A percentile compares a stretch with the other conserved stretches of the same genome.
Conservation (phyloP, 2,797 vertebrate genomes). For the Arctocebus calabarensis region DNA sequence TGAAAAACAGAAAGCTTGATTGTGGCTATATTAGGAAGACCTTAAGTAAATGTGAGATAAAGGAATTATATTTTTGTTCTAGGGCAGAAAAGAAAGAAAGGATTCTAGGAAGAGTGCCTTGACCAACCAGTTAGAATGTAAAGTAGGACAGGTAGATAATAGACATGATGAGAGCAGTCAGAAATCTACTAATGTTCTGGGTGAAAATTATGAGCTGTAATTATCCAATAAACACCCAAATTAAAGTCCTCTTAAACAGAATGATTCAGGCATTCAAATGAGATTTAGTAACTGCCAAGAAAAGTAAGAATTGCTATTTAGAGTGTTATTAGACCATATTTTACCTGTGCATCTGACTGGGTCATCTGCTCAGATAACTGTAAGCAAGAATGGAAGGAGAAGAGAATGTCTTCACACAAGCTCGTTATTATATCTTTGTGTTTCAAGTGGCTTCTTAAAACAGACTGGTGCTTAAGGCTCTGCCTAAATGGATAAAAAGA, state of each 20-base stretch:
- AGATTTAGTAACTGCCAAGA: not conserved
- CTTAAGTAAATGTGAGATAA: constrained; percentile 11
- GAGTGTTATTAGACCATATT: not conserved
- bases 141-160: not conserved
- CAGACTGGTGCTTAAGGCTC: constrained; percentile 93
- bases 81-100: not conserved
- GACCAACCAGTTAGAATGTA: not conserved
- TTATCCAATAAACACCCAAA: not conserved
- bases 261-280: not conserved
- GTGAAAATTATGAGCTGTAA: not conserved
- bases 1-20: not conserved
- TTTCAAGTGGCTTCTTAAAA: constrained; percentile 92
- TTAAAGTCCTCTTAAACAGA: not conserved
- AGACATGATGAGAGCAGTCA: not conserved
- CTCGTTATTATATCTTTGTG: constrained; percentile 91
- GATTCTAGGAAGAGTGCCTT: not conserved
- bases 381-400: constrained; percentile 91
- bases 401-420: constrained; percentile 92
- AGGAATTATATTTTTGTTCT: not conserved
- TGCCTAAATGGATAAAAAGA: constrained; percentile 88
- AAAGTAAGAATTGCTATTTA: not conserved
- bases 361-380: constrained; percentile 93
- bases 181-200: not conserved
- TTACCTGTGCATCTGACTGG: constrained; percentile 90
- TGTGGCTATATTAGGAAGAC: not conserved